A percentile compares a stretch with the other conserved stretches of the same genome.
These are phyloP conservation scores for Conger conger DNA, from an alignment of 2,113 vertebrate species.

Conservation along the genomic window DNA sequence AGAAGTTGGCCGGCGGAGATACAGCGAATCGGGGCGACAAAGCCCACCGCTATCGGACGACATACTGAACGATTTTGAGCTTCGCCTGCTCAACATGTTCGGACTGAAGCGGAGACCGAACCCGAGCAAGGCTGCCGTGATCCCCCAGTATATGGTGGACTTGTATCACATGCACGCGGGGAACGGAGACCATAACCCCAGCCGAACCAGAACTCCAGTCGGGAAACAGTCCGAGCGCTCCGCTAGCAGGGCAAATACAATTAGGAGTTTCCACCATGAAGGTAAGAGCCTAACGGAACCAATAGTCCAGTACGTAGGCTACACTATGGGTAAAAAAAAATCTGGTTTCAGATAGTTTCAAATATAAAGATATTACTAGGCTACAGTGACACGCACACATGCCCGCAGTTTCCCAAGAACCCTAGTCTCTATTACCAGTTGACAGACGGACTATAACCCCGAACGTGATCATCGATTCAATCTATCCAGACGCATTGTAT, in stretches of 20 bases:
- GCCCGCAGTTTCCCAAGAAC: neutral
- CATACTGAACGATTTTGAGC: constrained; percentile 78
- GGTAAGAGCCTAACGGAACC: constrained; percentile 59
- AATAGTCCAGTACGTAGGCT: neutral
- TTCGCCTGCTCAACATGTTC: constrained; percentile 83
- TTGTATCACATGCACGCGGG: constrained; percentile 76
- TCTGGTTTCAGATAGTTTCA: neutral
- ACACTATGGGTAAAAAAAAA: neutral
- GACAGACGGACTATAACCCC: neutral
- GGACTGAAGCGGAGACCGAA: constrained; percentile 80
- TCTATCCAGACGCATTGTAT: neutral
- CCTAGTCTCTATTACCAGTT: neutral
- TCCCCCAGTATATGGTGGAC: constrained; percentile 83
- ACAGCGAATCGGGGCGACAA: constrained; percentile 61
- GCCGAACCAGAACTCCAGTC: constrained; percentile 48
- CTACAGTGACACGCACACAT: neutral
- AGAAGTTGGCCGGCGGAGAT: constrained; percentile 74
- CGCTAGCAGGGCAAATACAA: constrained; percentile 80
- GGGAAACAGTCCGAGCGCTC: constrained; percentile 71
- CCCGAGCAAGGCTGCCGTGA: constrained; percentile 74
- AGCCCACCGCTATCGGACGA: constrained; percentile 72
- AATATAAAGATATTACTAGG: neutral
- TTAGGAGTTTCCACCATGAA: constrained; percentile 86
- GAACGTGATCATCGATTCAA: neutral
- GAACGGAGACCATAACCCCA: constrained; percentile 64